phyloP scores from a whole-genome alignment of 2,888 invertebrate genomes.

The Brachycybe producta region DNA sequence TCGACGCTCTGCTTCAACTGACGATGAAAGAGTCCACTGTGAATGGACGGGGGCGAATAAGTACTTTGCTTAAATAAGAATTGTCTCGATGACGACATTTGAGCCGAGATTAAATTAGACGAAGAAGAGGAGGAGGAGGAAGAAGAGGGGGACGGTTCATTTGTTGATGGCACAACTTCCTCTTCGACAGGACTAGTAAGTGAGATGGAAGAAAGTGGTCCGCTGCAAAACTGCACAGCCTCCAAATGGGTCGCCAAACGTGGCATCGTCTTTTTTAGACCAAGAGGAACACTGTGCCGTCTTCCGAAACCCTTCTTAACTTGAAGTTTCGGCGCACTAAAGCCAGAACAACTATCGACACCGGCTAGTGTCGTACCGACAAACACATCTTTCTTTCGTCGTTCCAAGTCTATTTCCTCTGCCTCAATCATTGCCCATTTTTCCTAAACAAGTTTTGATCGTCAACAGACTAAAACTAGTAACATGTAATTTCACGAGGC shows the following conservation, averaged over 20 bases:
- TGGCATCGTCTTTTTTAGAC: neutral
- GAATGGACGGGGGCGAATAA: neutral
- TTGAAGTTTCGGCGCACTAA: no score
- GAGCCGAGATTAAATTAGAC: no score
- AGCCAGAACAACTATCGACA: no score
- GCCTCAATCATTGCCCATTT: conserved; percentile 11
- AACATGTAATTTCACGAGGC: no score
- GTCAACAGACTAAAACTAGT: neutral
- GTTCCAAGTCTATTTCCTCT: no score
- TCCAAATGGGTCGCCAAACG: neutral
- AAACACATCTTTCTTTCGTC: no score
- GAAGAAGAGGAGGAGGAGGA: no score
- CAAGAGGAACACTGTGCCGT: conserved; percentile 8
- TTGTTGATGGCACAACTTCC: conserved; percentile 1
- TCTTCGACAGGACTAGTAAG: conserved; percentile 4
- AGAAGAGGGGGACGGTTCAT: no score
- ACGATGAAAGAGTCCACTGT: conserved; percentile 1
- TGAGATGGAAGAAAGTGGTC: conserved; percentile 4
- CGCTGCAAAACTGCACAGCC: neutral
- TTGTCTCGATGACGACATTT: neutral
- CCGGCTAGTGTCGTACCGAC: no score
- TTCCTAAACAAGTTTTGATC: conserved; percentile 2
- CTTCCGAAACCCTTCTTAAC: no score
- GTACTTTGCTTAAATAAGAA: conserved; percentile 5
- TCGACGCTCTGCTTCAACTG: neutral